Evolutionary conservation across 1,140 invertebrate species (phyloP).

Genomic region (Leptonema lineaticorne): DNA sequence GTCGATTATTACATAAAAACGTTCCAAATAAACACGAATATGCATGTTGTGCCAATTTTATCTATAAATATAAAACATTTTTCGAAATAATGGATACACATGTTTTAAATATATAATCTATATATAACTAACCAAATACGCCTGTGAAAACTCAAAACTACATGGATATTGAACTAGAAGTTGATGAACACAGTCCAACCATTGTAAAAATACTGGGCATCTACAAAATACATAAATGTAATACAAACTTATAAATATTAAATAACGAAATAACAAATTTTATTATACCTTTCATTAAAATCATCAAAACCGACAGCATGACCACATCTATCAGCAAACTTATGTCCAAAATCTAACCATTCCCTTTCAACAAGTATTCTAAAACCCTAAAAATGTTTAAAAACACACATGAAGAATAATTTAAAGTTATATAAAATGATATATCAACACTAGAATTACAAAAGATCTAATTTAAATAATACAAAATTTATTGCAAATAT

Average conservation of each 20-base stretch:
- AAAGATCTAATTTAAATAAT: not conserved
- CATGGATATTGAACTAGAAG: slow-evolving; percentile 86
- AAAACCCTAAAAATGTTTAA: slow-evolving; percentile 86
- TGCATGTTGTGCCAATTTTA: slow-evolving; percentile 92
- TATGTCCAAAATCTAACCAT: slow-evolving; percentile 96
- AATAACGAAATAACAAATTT: not conserved
- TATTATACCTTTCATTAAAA: slow-evolving; percentile 70
- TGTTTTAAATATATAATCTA: slow-evolving; percentile 16
- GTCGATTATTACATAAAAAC: slow-evolving; percentile 89
- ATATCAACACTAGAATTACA: not conserved
- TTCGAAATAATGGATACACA: slow-evolving; percentile 5
- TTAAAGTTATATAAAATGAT: not conserved
- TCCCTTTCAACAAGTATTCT: slow-evolving; percentile 89
- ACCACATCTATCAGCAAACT: slow-evolving; percentile 93
- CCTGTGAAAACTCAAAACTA: slow-evolving; percentile 92
- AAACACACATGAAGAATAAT: too few relatives aligned
- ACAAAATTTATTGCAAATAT: not conserved
- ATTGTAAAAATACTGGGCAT: slow-evolving; percentile 96
- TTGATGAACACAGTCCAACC: slow-evolving; percentile 96
- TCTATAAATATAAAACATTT: slow-evolving; percentile 59
- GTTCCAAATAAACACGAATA: slow-evolving; percentile 97
- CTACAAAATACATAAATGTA: slow-evolving; percentile 40
- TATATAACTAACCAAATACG: slow-evolving; percentile 76
- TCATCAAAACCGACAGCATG: slow-evolving; percentile 81
- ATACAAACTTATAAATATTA: slow-evolving; percentile 4